Evolutionary conservation across 35 echinoderm and acorn worm species (phyloP), one percentile per base, ranked within the genome.

Genomic region (Apostichopus japonicus): DNA sequence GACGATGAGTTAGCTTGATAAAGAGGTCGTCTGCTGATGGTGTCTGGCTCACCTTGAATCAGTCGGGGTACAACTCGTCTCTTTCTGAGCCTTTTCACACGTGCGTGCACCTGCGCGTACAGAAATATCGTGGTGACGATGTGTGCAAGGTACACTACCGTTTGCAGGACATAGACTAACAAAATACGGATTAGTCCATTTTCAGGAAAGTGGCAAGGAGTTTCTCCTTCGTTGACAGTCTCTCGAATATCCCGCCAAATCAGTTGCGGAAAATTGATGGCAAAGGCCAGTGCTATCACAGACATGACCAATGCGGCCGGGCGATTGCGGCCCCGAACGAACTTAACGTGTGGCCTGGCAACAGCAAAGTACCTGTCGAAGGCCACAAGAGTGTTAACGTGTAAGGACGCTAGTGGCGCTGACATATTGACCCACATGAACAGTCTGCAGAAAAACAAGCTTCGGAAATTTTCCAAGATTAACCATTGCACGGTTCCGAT

Each of bases 291-390:
- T 22, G 63, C 7, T 54, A 87, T 71, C 55, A 65, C 21, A 19
- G 9, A 63, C 11, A 62, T 65, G 4, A 87, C 86, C 8, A 87
- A 6, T 24, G 13, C 23, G 22, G 63, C 19, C 24, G 86, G 86
- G 6, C 56, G 56, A 55, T 62, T 62, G 8, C 58, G 16, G 54
- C 86, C 63, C 13, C 86, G 61, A 22, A 87, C 13, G 17, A 87
- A 58, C 58, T 25, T 87, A 21, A 23, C 53, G 54, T 87, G 86
- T 10, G 86, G 86, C 23, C 86, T 58, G 19, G 63, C 58, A 10
- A 87, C 86, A 8, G 86, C 86, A 24, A 87, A 87, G 56, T 87
- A 87, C 23, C 86, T 53, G 56, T 87, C 54, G n/a, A 87, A 87
- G 24, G 86, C 86, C 19, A 87, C 63, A 5, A 87, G 16, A 57